These are phyloP conservation scores for Bruchidius siliquastri DNA, from an alignment of 2,888 invertebrate genomes.

Conservation along the genomic window DNA sequence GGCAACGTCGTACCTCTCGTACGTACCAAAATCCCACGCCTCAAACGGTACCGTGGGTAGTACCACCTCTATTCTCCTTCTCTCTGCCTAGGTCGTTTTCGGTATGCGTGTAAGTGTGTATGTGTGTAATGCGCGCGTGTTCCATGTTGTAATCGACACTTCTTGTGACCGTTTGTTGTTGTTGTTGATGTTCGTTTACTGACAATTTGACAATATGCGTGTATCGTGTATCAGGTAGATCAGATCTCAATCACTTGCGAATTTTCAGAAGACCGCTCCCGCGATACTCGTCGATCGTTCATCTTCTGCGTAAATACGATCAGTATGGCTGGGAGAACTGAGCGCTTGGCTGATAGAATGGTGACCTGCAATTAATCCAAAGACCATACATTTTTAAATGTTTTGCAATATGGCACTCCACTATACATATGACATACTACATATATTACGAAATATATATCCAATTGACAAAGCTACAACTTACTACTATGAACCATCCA, in stretches of 20 bases:
- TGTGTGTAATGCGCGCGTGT: slow-evolving; percentile 1
- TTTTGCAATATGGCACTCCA: too few species aligned
- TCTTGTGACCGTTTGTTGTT: slow-evolving; percentile 26
- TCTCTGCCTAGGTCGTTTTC: slow-evolving; percentile 4
- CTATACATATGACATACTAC: too few species aligned
- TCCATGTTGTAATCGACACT: slow-evolving; percentile 27
- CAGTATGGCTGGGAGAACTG: slow-evolving; percentile 66
- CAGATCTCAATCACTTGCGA: slow-evolving; percentile 43
- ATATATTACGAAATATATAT: too few species aligned
- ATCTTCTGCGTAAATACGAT: slow-evolving; percentile 41
- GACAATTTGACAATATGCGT: slow-evolving; percentile 30
- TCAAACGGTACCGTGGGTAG: slow-evolving; percentile 8
- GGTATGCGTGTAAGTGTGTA: slow-evolving; percentile 3
- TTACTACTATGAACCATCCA: too few species aligned
- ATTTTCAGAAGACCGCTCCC: slow-evolving; percentile 44
- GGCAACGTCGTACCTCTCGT: slow-evolving; percentile 10
- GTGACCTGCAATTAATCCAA: slow-evolving; percentile 44
- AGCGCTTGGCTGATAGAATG: slow-evolving; percentile 57
- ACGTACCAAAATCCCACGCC: slow-evolving; percentile 7
- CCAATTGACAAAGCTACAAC: too few species aligned
- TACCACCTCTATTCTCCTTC: not conserved
- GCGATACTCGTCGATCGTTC: slow-evolving; percentile 34
- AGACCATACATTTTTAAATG: not conserved
- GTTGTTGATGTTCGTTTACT: slow-evolving; percentile 33
- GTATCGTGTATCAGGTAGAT: slow-evolving; percentile 10